These are phyloP conservation scores for Drusus annulatus DNA, from an alignment of 1,140 invertebrate species.

Conservation along the genomic window DNA sequence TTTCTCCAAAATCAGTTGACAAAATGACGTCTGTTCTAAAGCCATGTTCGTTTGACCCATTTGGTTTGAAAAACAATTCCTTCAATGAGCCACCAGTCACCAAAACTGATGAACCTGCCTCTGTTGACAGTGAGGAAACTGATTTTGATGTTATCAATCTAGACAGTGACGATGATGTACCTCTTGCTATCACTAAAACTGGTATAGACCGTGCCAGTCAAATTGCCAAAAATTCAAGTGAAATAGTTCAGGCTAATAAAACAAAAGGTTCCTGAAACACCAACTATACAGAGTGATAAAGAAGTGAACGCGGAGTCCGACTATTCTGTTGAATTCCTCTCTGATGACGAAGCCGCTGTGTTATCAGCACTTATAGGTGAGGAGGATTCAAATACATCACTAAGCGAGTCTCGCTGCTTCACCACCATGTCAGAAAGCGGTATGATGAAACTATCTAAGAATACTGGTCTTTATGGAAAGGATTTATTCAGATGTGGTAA, in stretches of 20 bases:
- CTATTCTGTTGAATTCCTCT: neutral
- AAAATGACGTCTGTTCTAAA: neutral
- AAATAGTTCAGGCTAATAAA: neutral
- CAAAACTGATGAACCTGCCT: too few species aligned
- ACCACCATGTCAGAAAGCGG: neutral
- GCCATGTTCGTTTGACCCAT: neutral
- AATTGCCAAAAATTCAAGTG: neutral
- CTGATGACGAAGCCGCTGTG: constrained; percentile 28
- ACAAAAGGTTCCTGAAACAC: neutral
- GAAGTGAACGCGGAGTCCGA: neutral
- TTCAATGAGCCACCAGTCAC: neutral
- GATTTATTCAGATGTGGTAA: constrained; percentile 72
- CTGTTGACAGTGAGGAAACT: neutral
- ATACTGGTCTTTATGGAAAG: constrained; percentile 58
- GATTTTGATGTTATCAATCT: constrained; percentile 20
- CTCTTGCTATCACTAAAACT: constrained; percentile 28
- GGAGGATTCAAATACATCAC: neutral
- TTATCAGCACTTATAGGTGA: neutral
- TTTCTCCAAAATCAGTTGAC: too few species aligned
- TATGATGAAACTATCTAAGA: neutral
- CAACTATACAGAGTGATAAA: constrained; percentile 6
- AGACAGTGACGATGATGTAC: constrained; percentile 41
- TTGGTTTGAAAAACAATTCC: neutral
- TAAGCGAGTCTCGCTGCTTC: neutral
- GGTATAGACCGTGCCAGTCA: neutral